Evolutionary conservation across 1,140 invertebrate species (phyloP).

Genomic region (Pachypeltis micranthus): DNA sequence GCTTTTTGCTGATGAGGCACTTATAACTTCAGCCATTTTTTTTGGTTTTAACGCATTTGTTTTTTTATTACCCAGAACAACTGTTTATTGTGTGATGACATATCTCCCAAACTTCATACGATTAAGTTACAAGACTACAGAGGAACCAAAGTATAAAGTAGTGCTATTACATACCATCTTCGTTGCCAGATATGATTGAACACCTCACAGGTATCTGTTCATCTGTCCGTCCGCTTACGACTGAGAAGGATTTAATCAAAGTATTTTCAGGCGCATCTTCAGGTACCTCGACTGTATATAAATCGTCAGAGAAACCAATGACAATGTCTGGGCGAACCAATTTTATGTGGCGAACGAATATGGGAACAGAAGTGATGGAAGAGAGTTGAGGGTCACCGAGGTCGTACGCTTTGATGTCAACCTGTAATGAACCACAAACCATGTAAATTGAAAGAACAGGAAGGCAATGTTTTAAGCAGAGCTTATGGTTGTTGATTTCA

Average conservation of each 20-base stretch:
- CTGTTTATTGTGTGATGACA: too few species aligned
- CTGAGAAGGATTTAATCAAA: conserved; percentile 55
- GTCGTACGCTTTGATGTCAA: conserved; percentile 77
- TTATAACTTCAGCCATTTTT: too few species aligned
- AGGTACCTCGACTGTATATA: conserved; percentile 64
- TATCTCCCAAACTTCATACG: too few species aligned
- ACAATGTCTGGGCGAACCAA: conserved; percentile 53
- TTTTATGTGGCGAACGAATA: conserved; percentile 70
- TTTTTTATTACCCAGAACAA: too few species aligned
- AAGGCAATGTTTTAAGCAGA: too few species aligned
- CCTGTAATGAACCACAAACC: conserved; percentile 42
- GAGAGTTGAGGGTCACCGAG: conserved; percentile 71
- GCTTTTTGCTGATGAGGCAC: too few species aligned
- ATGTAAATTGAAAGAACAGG: too few species aligned
- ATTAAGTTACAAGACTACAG: background rate
- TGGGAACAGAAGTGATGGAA: conserved; percentile 61
- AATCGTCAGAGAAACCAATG: conserved; percentile 67
- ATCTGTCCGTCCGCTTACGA: conserved; percentile 55
- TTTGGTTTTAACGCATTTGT: too few species aligned
- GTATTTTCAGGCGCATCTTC: conserved; percentile 60
- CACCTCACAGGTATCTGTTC: conserved; percentile 57
- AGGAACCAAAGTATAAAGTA: background rate
- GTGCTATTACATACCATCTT: conserved; percentile 37
- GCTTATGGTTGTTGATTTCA: too few species aligned
- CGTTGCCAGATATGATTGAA: conserved; percentile 57